Evolutionary conservation across 2,113 vertebrate genomes (phyloP), one percentile per base, ranked within the genome.

Genomic region (Mirounga angustirostris): DNA sequence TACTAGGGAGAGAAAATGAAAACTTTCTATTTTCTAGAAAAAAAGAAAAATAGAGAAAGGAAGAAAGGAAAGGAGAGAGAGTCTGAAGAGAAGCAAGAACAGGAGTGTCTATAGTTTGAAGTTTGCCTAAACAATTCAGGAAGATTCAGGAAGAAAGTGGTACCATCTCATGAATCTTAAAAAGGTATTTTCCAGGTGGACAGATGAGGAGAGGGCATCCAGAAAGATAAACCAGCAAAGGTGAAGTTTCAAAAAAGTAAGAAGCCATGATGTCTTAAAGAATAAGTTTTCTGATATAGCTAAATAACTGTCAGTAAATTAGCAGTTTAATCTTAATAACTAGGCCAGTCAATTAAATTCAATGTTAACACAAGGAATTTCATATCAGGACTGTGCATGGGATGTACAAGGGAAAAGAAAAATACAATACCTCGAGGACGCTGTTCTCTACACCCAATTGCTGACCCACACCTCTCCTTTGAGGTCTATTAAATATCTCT

Each of bases 251-350:
- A 50, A 52, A 80, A 54, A 43, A 69, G 63, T 67, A 40, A 94
- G 79, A 86, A 71, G 19, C 40, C 16, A 22, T 15, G 33, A 36
- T 30, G 40, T 30, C 19, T 63, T 83, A 76, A 88, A 24, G 36
- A 89, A 46, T 40, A 61, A 30, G 14, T 80, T 76, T 89, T 85
- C 52, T 58, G 59, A 89, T 33, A 26, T 4, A 85, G 63, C 11
- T 86, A 71, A 76, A 50, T 33, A 65, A 74, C 24, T 52, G 11
- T 76, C 67, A 76, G 24, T 71, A 40, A 91, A 43, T 85, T 46
- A 67, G 59, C 65, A 76, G 65, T 89, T 95, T 87, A 71, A 79
- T 56, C 88, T 81, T 82, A 81, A 91, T 56, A 74, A 92, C 8
- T 58, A 76, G 80, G 30, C 26, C 67, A 65, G 28, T 80, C 54